Conservation (phyloP, 2,113 vertebrate genomes). For the Xenotilapia flavipinnis region DNA sequence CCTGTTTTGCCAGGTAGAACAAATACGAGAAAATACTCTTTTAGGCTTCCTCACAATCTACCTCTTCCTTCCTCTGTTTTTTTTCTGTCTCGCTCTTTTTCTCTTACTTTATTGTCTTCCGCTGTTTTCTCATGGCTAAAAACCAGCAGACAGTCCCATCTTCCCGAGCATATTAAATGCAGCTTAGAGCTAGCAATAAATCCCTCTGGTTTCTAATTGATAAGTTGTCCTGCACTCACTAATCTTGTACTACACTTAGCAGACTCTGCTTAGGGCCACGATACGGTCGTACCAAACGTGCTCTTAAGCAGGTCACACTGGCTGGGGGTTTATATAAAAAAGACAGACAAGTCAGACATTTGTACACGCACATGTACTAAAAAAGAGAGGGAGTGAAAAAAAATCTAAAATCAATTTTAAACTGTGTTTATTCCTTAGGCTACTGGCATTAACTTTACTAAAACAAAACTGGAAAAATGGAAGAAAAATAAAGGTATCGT, state of each 20-base stretch:
- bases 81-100: neutral
- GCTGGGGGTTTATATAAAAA: neutral
- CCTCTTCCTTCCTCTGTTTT: neutral
- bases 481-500: neutral
- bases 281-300: neutral
- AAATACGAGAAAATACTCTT: slow-evolving; percentile 37
- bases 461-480: neutral
- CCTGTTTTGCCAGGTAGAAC: slow-evolving; percentile 61
- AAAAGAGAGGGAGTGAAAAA: neutral
- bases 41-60: neutral
- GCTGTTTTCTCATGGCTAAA: neutral
- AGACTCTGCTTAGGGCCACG: neutral
- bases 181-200: neutral
- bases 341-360: neutral
- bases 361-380: neutral
- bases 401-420: neutral
- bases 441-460: neutral
- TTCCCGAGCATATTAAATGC: neutral
- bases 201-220: slow-evolving; percentile 8
- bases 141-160: neutral
- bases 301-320: neutral
- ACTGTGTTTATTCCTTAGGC: neutral
- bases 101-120: neutral
- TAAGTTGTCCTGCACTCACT: neutral
- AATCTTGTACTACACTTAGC: neutral